Evolutionary conservation across 2,113 vertebrate species (phyloP).

Genomic region (Calidris pugnax): DNA sequence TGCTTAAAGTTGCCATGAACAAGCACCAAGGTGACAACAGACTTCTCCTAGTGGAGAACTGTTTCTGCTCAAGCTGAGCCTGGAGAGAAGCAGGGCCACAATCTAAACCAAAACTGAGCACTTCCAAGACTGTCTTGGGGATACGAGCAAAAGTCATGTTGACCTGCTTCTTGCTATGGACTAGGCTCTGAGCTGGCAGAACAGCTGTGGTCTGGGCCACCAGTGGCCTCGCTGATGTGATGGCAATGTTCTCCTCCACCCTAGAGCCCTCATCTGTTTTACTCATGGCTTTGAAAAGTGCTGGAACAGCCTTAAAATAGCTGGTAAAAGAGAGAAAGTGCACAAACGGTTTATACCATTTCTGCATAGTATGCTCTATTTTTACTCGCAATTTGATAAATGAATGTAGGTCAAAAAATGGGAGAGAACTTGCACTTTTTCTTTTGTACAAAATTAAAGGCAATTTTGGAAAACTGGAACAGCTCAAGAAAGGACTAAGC

Average conservation of each 20-base stretch:
- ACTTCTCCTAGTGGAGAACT: background rate
- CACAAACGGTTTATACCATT: background rate
- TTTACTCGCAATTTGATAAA: conserved; percentile 27
- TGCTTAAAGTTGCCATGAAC: background rate
- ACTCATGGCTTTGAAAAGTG: background rate
- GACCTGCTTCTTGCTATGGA: background rate
- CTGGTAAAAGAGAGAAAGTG: background rate
- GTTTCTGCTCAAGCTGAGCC: background rate
- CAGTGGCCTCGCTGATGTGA: background rate
- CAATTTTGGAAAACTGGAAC: background rate
- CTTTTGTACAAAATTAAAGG: background rate
- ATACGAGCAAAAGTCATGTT: background rate
- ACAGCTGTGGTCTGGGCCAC: background rate
- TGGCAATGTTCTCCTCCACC: background rate
- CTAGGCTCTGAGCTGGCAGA: background rate
- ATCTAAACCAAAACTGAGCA: background rate
- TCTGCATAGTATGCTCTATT: background rate
- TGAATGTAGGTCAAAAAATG: conserved; percentile 32
- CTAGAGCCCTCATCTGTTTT: background rate
- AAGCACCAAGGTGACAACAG: background rate
- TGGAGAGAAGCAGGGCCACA: background rate
- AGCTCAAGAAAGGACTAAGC: background rate
- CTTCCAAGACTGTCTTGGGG: background rate
- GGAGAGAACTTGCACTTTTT: background rate
- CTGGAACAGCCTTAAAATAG: background rate